Evolutionary conservation across 2,113 vertebrate genomes (phyloP).

Genomic region (Perca flavescens): DNA sequence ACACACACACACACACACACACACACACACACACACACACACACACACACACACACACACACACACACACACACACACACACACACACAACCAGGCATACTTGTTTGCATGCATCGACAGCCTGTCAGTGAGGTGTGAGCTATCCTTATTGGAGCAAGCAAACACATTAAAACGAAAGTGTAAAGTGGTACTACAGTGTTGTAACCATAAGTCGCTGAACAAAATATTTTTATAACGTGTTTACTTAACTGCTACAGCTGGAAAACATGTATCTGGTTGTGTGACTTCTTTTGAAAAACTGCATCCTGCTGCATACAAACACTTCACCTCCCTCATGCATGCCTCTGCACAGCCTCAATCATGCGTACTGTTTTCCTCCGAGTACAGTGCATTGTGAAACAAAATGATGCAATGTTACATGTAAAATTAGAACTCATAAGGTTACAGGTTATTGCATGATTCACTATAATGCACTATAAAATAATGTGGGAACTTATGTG

Average conservation of each 20-base stretch:
- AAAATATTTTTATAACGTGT: slow-evolving; percentile 42
- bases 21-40: too few species aligned
- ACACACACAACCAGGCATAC: too few species aligned
- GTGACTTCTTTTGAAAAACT: slow-evolving; percentile 11
- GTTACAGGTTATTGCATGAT: not conserved
- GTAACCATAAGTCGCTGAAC: slow-evolving; percentile 2
- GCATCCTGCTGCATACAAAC: slow-evolving; percentile 20
- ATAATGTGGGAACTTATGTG: not conserved
- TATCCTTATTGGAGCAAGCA: slow-evolving; percentile 26
- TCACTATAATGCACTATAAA: not conserved
- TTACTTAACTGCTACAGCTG: slow-evolving; percentile 31
- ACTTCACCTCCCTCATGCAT: not conserved
- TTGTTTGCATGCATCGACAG: slow-evolving; percentile 50
- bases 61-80: not conserved
- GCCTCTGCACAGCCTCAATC: not conserved
- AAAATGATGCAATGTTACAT: not conserved
- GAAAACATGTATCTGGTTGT: slow-evolving; percentile 5
- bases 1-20: too few species aligned
- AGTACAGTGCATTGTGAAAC: not conserved
- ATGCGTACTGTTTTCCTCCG: not conserved
- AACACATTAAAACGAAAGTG: slow-evolving; percentile 33
- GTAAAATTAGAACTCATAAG: not conserved
- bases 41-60: not conserved
- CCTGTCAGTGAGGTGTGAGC: slow-evolving; percentile 33
- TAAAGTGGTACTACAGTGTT: not conserved